Evolutionary conservation across 30 jellyfish, hydroid and myxozoan species (phyloP).

Genomic region (Euphysa ruthae): DNA sequence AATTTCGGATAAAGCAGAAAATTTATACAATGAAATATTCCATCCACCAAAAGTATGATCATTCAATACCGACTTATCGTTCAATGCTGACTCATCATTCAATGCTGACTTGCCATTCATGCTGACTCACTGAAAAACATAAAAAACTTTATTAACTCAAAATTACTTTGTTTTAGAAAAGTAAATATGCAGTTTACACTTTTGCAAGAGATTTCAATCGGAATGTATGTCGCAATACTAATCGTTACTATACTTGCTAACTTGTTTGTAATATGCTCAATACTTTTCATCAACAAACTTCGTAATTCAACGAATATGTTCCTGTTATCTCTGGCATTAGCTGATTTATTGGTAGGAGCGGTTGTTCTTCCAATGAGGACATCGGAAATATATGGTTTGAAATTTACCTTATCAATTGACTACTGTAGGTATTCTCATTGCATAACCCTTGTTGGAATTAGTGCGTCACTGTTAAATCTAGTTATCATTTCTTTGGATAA

Average conservation of each 20-base stretch:
- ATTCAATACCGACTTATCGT: no score
- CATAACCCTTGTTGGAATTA: neutral
- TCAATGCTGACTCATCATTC: no score
- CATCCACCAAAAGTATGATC: no score
- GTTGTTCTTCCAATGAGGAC: slow-evolving; percentile 14
- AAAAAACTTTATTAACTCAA: no score
- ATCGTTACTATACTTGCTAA: neutral
- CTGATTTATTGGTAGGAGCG: slow-evolving; percentile 5
- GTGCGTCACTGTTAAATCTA: slow-evolving; percentile 14
- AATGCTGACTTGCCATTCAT: no score
- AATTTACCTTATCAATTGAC: neutral
- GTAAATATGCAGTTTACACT: no score
- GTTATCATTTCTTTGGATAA: slow-evolving; percentile 2
- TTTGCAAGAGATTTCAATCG: no score
- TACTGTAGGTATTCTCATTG: slow-evolving; percentile 13
- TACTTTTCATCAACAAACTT: neutral
- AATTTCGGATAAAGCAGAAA: no score
- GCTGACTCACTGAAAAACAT: no score
- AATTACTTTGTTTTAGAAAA: no score
- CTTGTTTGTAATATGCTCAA: neutral
- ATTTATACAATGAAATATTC: no score
- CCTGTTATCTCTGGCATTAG: slow-evolving; percentile 7
- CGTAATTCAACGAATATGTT: slow-evolving; percentile 3
- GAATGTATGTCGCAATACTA: no score
- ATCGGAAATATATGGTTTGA: neutral